phyloP scores from a whole-genome alignment of 2,113 vertebrate species.

The Nansenia antarctica region DNA sequence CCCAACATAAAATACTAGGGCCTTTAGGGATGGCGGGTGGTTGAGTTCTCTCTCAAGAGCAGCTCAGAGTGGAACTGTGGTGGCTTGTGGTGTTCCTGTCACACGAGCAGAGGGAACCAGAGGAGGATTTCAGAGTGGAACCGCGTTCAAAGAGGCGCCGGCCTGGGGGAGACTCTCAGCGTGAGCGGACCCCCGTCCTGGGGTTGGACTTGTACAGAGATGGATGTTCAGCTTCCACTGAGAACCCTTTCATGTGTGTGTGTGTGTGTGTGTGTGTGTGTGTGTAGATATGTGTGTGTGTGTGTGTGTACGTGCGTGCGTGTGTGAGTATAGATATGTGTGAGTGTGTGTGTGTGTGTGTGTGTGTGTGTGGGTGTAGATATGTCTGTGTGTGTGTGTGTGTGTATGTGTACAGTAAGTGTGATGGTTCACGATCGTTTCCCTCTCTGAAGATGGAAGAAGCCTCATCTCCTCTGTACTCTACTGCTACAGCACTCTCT shows the following conservation, averaged over 20 bases:
- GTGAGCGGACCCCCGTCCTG: not conserved
- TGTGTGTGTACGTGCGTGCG: no score
- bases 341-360: no score
- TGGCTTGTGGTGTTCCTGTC: not conserved
- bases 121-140: not conserved
- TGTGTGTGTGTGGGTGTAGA: no score
- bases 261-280: not conserved
- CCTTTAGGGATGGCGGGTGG: not conserved
- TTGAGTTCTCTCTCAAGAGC: not conserved
- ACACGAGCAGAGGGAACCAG: not conserved
- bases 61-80: not conserved
- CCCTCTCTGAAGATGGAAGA: conserved; percentile 7
- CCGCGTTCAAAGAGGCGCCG: not conserved
- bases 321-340: no score
- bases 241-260: not conserved
- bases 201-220: not conserved
- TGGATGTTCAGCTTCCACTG: not conserved
- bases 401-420: no score
- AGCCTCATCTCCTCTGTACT: conserved; percentile 26
- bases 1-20: not conserved
- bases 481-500: conserved; percentile 27
- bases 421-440: not conserved
- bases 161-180: not conserved
- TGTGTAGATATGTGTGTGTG: no score
- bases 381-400: no score